Evolutionary conservation across 1,140 invertebrate genomes (phyloP), one percentile per base, ranked within the genome.

Genomic region (Meloidogyne hapla): DNA sequence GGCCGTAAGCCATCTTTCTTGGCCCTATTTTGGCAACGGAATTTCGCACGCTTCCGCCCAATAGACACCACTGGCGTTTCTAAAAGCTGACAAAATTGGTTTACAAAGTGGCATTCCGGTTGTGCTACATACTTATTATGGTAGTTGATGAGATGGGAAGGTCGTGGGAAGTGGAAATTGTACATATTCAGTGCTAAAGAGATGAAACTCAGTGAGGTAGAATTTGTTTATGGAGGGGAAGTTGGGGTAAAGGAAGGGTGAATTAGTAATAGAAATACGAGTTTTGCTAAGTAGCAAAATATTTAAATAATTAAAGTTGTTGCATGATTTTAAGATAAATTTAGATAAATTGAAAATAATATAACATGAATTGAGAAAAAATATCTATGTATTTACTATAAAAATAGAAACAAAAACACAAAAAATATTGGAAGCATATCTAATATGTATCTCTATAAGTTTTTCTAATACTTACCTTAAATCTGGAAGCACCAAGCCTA

Each of bases 21-120:
- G 38, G 65, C 64, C 18, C 42, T 56, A n/a, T 56, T 56, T 56
- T 56, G n/a, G 48, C 48, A 56, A 48, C 45, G 45, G 45, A 48
- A 48, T 15, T 48, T 48, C 45, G 45, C 45, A 48, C 45, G 15
- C 45, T 48, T 48, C 45, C 45, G 45, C 45, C 45, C 45, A 13
- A 48, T 48, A 13, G 45, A 48, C 45, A 48, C 45, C 45, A 48
- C 45, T 18, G 45, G 45, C 45, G 45, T 15, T 48, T 48, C n/a
- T 15, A 48, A 48, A 48, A 18, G 45, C 45, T 48, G 40, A 13
- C 12, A 48, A 48, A 48, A 48, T 48, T 48, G 45, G 45, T 48
- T 48, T 48, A 48, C 45, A 18, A 48, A 48, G 45, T 48, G 45
- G 45, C 45, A 48, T 48, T 48, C 45, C 45, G 45, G 45, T 48